These are phyloP conservation scores for Lasioglossum calceatum DNA, from an alignment of 2,888 invertebrate species.

Conservation along the genomic window DNA sequence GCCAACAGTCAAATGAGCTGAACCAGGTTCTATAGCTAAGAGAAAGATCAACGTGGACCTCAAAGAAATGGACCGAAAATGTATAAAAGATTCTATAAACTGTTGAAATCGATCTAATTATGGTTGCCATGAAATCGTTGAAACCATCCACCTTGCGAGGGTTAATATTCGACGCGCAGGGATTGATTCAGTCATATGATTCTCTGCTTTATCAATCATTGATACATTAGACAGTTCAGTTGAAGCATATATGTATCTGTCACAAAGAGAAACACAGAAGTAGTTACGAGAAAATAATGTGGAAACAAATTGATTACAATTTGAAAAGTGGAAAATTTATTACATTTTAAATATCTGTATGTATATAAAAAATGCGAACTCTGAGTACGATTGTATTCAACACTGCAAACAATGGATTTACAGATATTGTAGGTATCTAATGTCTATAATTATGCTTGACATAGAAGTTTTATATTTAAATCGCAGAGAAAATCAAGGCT, in stretches of 20 bases:
- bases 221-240: neutral
- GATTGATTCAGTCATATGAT: neutral
- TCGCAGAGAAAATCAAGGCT: constrained; percentile 30
- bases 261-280: neutral
- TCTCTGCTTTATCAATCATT: neutral
- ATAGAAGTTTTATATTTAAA: constrained; percentile 39
- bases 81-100: neutral
- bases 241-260: neutral
- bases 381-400: neutral
- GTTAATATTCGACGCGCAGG: neutral
- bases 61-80: neutral
- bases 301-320: neutral
- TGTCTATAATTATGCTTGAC: neutral
- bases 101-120: neutral
- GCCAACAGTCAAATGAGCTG: neutral
- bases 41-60: neutral
- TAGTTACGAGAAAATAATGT: neutral
- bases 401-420: neutral
- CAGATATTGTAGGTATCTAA: neutral
- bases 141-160: neutral
- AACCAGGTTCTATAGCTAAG: too few relatives aligned
- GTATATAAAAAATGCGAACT: neutral
- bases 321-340: too few relatives aligned
- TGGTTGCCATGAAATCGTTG: neutral
- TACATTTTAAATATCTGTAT: neutral